phyloP scores from a whole-genome alignment of 2,797 vertebrate genomes.

The Sebastolobus altivelis region DNA sequence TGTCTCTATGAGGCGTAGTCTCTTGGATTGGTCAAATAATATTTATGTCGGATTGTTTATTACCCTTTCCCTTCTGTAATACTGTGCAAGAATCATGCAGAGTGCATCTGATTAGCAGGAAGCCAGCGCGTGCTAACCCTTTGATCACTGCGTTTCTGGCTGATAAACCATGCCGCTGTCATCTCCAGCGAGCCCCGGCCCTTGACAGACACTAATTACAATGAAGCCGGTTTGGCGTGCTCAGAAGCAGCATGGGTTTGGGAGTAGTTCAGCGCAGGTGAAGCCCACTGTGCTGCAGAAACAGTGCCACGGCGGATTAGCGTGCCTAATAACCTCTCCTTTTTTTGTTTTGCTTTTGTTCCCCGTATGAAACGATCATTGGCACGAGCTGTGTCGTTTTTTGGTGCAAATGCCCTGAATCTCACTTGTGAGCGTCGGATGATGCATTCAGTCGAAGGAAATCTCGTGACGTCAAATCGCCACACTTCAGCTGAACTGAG shows the following conservation, averaged over 20 bases:
- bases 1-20: neutral
- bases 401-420: slow-evolving; percentile 27
- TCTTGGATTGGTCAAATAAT: slow-evolving; percentile 3
- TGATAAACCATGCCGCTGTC: slow-evolving; percentile 85
- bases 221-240: slow-evolving; percentile 75
- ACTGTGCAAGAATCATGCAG: slow-evolving; percentile 44
- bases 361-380: slow-evolving; percentile 50
- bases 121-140: slow-evolving; percentile 83
- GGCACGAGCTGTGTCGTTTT: slow-evolving; percentile 49
- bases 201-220: slow-evolving; percentile 84
- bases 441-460: slow-evolving; percentile 49
- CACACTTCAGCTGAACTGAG: slow-evolving; percentile 44
- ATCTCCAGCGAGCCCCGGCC: slow-evolving; percentile 78
- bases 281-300: slow-evolving; percentile 55
- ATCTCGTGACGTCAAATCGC: slow-evolving; percentile 62
- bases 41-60: slow-evolving; percentile 41
- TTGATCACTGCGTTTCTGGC: slow-evolving; percentile 86
- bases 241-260: slow-evolving; percentile 55
- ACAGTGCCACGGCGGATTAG: slow-evolving; percentile 49
- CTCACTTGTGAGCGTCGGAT: slow-evolving; percentile 38
- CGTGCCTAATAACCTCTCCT: slow-evolving; percentile 43
- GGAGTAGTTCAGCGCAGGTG: slow-evolving; percentile 65
- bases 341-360: slow-evolving; percentile 17
- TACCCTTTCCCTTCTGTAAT: slow-evolving; percentile 20
- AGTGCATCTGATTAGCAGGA: slow-evolving; percentile 81